Evolutionary conservation across 2,797 vertebrate species (phyloP).

Genomic region (Coregonus sp.): DNA sequence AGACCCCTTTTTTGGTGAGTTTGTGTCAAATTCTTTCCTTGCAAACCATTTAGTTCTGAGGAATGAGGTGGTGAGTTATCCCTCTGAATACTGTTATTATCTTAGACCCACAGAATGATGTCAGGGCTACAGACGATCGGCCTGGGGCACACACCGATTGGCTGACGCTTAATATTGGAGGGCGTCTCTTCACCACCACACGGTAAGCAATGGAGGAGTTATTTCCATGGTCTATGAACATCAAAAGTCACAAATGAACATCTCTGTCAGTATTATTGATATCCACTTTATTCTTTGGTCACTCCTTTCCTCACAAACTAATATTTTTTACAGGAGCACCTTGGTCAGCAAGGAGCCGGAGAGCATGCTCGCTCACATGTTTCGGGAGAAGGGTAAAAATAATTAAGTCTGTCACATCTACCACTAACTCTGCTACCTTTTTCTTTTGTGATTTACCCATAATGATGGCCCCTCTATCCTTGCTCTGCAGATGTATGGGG

Average conservation of each 20-base stretch:
- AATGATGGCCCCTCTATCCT: neutral
- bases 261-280: neutral
- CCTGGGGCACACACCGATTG: conserved; percentile 89
- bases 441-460: neutral
- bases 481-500: conserved; percentile 88
- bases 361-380: conserved; percentile 98
- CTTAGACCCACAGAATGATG: conserved; percentile 81
- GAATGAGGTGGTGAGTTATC: neutral
- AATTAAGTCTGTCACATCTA: conserved; percentile 6
- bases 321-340: conserved; percentile 83
- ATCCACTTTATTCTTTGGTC: neutral
- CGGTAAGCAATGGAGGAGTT: conserved; percentile 69
- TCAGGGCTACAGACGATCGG: conserved; percentile 71
- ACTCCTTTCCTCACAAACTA: neutral
- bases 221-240: neutral
- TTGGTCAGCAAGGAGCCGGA: conserved; percentile 98
- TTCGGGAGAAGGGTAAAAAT: conserved; percentile 88
- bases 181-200: conserved; percentile 93
- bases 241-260: neutral
- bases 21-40: conserved; percentile 3
- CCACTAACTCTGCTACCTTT: neutral
- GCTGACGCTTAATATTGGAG: conserved; percentile 95
- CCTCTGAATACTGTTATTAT: neutral
- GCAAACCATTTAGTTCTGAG: neutral
- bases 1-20: conserved; percentile 91